Evolutionary conservation across 2,113 vertebrate genomes (phyloP).

Genomic region (Quiscalus mexicanus): DNA sequence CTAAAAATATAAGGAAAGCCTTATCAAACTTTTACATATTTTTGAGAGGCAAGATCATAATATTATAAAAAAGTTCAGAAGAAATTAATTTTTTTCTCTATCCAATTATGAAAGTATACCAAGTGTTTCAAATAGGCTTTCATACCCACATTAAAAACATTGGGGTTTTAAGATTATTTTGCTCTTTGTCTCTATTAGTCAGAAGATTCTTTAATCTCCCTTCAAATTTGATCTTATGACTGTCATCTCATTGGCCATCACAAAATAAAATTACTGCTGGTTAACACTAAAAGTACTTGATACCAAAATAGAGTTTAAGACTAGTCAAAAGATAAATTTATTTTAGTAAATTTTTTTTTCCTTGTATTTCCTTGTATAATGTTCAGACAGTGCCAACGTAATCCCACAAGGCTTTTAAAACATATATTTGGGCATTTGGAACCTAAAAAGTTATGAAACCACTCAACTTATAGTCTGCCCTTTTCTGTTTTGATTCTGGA

Average conservation of each 20-base stretch:
- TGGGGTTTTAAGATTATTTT: background rate
- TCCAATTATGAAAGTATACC: background rate
- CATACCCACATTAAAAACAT: background rate
- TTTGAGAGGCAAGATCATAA: background rate
- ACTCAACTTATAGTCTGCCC: background rate
- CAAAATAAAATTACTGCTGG: background rate
- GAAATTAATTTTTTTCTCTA: background rate
- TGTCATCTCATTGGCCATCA: background rate
- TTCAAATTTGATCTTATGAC: background rate
- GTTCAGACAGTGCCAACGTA: background rate
- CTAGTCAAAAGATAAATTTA: background rate
- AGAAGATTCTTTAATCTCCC: background rate
- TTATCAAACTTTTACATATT: background rate
- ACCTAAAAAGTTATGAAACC: background rate
- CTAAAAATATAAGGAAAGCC: background rate
- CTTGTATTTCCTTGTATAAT: background rate
- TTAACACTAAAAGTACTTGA: background rate
- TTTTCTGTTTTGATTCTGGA: background rate
- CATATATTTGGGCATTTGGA: background rate
- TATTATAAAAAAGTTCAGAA: background rate
- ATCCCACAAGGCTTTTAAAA: background rate
- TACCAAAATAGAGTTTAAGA: background rate
- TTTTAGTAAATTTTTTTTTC: background rate
- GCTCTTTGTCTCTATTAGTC: background rate
- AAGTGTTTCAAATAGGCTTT: background rate